Percentiles rank a stretch among this genome's conserved stretches.
phyloP scores from a whole-genome alignment of 2,888 invertebrate genomes.

The Mechanitis mazaeus region DNA sequence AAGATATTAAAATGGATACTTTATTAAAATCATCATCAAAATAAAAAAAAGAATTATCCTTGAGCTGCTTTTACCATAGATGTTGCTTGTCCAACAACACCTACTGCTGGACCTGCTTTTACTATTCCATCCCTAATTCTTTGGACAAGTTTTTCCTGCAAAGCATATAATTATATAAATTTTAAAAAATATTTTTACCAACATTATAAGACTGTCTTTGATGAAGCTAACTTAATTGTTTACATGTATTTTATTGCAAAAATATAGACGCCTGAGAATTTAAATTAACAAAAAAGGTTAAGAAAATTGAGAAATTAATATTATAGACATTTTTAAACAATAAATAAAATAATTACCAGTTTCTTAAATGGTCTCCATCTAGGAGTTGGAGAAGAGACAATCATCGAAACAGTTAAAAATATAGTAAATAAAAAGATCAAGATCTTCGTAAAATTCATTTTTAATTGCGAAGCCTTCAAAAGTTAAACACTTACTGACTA shows the following conservation, averaged over 20 bases:
- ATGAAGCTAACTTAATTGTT: too few relatives aligned
- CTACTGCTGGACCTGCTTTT: slow-evolving; percentile 49
- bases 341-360: slow-evolving; percentile 32
- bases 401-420: slow-evolving; percentile 29
- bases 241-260: too few relatives aligned
- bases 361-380: slow-evolving; percentile 40
- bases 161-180: slow-evolving; percentile 15
- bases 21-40: too few relatives aligned
- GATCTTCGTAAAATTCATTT: slow-evolving; percentile 16
- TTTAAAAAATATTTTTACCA: not conserved
- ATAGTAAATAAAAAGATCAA: slow-evolving; percentile 35
- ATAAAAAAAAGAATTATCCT: not conserved
- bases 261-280: too few relatives aligned
- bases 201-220: not conserved
- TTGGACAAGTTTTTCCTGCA: slow-evolving; percentile 43
- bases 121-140: slow-evolving; percentile 45
- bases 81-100: slow-evolving; percentile 41
- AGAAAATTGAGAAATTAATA: too few relatives aligned
- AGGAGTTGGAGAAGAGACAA: slow-evolving; percentile 34
- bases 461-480: not conserved
- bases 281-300: too few relatives aligned
- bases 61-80: slow-evolving; percentile 26
- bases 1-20: too few relatives aligned
- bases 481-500: too few relatives aligned
- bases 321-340: not conserved